These are phyloP conservation scores for Branchipolynoe longqiensis DNA, from an alignment of 2,888 invertebrate genomes.

Conservation along the genomic window DNA sequence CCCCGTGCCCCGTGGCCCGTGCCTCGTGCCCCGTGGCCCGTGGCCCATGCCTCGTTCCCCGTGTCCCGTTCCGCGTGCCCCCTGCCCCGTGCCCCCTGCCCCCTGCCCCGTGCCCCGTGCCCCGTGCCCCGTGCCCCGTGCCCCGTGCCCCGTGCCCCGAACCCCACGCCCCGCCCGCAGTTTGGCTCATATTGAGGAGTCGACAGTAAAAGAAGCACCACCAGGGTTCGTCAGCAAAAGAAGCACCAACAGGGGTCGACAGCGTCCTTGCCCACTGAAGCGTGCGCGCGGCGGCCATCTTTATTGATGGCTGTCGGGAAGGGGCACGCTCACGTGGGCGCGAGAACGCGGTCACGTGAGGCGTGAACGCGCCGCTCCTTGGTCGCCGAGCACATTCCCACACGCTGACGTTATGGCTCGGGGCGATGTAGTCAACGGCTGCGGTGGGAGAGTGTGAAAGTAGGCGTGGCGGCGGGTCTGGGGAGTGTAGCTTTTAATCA, in stretches of 20 bases:
- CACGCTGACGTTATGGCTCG: not conserved
- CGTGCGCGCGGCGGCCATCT: slow-evolving; percentile 9
- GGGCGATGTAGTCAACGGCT: not conserved
- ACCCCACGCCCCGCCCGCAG: too few species aligned
- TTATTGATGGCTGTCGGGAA: slow-evolving; percentile 36
- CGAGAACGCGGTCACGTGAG: slow-evolving; percentile 29
- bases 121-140: too few species aligned
- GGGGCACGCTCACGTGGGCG: slow-evolving; percentile 38
- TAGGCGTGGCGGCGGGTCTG: not conserved
- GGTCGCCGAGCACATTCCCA: not conserved
- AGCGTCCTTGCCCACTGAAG: slow-evolving; percentile 5
- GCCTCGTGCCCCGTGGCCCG: too few species aligned
- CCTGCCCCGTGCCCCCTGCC: too few species aligned
- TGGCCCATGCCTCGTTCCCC: too few species aligned
- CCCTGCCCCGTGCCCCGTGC: too few species aligned
- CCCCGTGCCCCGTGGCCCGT: not conserved
- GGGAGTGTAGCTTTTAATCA: slow-evolving; percentile 28
- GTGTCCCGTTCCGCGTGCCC: too few species aligned
- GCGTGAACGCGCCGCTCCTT: not conserved
- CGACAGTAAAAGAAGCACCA: too few species aligned
- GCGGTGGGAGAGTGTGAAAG: not conserved
- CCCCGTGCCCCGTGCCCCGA: too few species aligned
- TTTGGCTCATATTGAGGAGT: too few species aligned
- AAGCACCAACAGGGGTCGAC: slow-evolving; percentile 6
- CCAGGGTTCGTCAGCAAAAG: not conserved